Conservation (phyloP, 2,888 invertebrate species). For the Phengaris alcon region DNA sequence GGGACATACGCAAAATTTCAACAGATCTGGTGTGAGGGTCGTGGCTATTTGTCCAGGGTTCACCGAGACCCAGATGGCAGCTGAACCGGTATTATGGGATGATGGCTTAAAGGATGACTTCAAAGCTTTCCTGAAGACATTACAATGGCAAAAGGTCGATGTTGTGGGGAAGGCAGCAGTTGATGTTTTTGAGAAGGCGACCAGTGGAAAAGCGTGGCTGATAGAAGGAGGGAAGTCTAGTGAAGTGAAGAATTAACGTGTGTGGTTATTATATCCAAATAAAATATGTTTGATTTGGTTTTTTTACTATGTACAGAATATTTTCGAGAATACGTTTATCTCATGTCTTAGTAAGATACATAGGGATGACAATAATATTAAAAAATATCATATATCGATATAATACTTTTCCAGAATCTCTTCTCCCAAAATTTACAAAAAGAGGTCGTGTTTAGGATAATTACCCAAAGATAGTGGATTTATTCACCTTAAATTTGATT, state of each 20-base stretch:
- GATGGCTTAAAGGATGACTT: constrained; percentile 42
- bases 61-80: constrained; percentile 59
- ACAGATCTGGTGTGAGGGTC: constrained; percentile 71
- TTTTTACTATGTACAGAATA: too few species aligned
- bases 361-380: too few species aligned
- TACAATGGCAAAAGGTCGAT: constrained; percentile 52
- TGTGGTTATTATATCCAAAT: neutral
- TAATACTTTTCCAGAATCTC: too few species aligned
- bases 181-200: constrained; percentile 56
- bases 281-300: too few species aligned
- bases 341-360: too few species aligned
- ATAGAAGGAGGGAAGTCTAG: constrained; percentile 62
- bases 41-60: constrained; percentile 77
- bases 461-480: too few species aligned
- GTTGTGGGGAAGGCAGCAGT: constrained; percentile 52
- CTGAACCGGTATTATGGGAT: constrained; percentile 37
- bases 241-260: constrained; percentile 30
- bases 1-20: constrained; percentile 63
- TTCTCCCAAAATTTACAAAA: too few species aligned
- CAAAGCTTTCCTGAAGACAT: constrained; percentile 39
- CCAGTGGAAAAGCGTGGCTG: constrained; percentile 76
- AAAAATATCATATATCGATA: too few species aligned
- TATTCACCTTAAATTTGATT: too few species aligned
- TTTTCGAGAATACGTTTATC: too few species aligned
- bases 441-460: too few species aligned